These are phyloP conservation scores for Notamacropus eugenii DNA, from an alignment of 2,797 vertebrate species.

Conservation along the genomic window DNA sequence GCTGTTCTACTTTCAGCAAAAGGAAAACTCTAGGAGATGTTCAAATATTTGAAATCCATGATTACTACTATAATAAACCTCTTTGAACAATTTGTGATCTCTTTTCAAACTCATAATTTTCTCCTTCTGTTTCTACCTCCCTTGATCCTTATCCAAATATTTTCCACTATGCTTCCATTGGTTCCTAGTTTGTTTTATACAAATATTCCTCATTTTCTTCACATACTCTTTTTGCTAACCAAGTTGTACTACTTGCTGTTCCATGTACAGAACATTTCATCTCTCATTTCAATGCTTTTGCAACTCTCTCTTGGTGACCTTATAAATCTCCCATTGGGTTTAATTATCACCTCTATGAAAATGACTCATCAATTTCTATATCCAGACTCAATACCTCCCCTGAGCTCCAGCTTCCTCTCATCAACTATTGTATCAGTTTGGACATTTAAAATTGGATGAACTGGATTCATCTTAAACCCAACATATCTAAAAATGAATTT, in stretches of 20 bases:
- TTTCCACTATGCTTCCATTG: neutral
- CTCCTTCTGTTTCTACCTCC: neutral
- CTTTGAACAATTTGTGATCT: neutral
- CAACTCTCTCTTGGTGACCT: neutral
- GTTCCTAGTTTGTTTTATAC: neutral
- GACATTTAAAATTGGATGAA: neutral
- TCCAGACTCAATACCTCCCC: neutral
- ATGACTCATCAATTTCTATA: neutral
- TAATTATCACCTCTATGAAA: neutral
- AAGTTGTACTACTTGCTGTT: neutral
- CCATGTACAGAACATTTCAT: neutral
- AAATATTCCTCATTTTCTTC: neutral
- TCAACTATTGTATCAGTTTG: neutral
- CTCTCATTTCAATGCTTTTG: neutral
- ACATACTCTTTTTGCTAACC: neutral
- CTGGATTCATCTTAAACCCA: neutral
- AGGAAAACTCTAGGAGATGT: neutral
- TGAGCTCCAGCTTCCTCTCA: neutral
- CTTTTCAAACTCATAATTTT: neutral
- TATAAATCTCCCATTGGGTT: neutral
- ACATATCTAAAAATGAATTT: neutral
- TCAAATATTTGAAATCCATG: neutral
- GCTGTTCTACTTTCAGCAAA: neutral
- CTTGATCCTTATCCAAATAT: neutral
- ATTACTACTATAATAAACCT: neutral